Base-by-base conservation (phyloP, 1,140 invertebrate species). In the Drosophila rhopaloa region DNA sequence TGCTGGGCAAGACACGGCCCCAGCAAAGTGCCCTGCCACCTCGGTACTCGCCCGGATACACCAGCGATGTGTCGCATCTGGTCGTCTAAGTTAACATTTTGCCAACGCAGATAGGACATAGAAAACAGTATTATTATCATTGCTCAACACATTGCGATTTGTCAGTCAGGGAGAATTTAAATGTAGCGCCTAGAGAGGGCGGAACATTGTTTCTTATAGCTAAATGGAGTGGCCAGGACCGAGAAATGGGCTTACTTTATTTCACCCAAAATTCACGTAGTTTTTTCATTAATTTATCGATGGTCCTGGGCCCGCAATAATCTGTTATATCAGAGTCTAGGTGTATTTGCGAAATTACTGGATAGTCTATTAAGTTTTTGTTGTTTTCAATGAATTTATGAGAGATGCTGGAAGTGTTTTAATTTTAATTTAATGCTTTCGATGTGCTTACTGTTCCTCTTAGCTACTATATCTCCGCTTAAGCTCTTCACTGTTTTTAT, bases 41-140 rank as follows among this genome's bases (percentile, higher is more conserved):
- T 4, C 92, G 94, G 38, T 95, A 95, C 76, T 93, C 95, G 65
- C 95, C 95, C 5, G 94, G 94, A 2, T 95, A 95, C 77, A 95
- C 95, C 13, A 94, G 94, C 57, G 94, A 95, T 83, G 95, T 95
- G 4, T 95, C 95, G 27, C 95, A 95, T 91, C 92, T 95, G 47
- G 94, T 95, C 73, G 94, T 95, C 88, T 95, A 94, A 93, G 72
- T 89, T 88, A 88, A 83, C 83, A 86, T 79, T 88, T 78, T 61
- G 56, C 55, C 67, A 43, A 66, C 40, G 29, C 40, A 60, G 19
- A 10, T 70, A 77, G 44, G 27, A 43, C 44, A 65, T 46, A 56
- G 44, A 41, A 54, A 46, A 40, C 58, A 11, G 29, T 63, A 65
- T 65, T 63, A 65, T 65, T 60, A 57, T 62, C 56, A 65, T 63